Evolutionary conservation across 2,113 vertebrate species (phyloP), one percentile per base, ranked within the genome.

Genomic region (Oxyura jamaicensis): DNA sequence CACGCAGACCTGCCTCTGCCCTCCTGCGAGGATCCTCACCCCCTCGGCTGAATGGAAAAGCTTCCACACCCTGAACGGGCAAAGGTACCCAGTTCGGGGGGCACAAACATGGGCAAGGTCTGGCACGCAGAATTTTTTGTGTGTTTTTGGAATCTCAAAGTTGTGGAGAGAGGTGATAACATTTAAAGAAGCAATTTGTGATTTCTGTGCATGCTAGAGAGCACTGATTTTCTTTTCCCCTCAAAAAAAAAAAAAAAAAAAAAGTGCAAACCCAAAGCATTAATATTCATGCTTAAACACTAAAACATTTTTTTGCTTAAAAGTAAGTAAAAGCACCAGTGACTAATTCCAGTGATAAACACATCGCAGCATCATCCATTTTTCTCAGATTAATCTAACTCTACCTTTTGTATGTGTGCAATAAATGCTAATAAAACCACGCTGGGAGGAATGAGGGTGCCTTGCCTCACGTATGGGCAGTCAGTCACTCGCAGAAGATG

Each of bases 1-100:
- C 44, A 35, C 58, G 13, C n/a, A 75, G 41, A 8, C 12, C 20
- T 67, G 29, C n/a, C 58, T 76, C 77, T 66, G 62, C 20, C 60
- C 41, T 68, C 26, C 26, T 39, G 42, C 1, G 3, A 78, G 36
- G 8, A 35, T 44, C 8, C 31, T 1, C 12, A 44, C 14, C 10
- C 20, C 1, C 0, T 6, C 7, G 18, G 21, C 8, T 6, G 2
- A 58, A 28, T 0, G 7, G 35, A 66, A 87, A 92, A 5, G 12
- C 1, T 65, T 50, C 86, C 42, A 6, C 29, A 11, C 41, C 75
- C 73, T 60, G 36, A 28, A 41, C 41, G 28, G 41, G 39, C 29
- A 76, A 79, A 86, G 31, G 48, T 48, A 17, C 10, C 33, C 33
- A 3, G 2, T 48, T 36, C 22, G 4, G 31, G 22, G 13, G 35